A percentile compares a stretch with the other conserved stretches of the same genome.
These are phyloP conservation scores for Paraplagusia blochii DNA, from an alignment of 2,113 vertebrate genomes.

Conservation along the genomic window DNA sequence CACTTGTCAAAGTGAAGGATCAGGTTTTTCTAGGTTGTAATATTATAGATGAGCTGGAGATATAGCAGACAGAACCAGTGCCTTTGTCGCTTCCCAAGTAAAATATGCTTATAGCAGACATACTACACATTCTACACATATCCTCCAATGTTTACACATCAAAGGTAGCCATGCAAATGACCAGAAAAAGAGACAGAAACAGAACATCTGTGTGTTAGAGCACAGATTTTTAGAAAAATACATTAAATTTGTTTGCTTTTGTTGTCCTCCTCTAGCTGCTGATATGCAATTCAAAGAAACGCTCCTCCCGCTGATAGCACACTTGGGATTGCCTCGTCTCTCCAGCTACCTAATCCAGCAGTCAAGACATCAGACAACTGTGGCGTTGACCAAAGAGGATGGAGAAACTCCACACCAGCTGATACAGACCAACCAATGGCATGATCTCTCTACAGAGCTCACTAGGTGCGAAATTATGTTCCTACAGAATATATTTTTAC, in stretches of 20 bases:
- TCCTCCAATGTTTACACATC: not conserved
- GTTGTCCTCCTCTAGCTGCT: conserved; percentile 36
- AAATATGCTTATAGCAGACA: not conserved
- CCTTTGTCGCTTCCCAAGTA: conserved; percentile 1
- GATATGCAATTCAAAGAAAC: conserved; percentile 74
- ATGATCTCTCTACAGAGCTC: conserved; percentile 67
- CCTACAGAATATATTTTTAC: no score
- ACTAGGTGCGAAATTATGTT: no score
- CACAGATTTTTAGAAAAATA: not conserved
- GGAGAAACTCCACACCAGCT: conserved; percentile 77
- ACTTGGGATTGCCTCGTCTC: conserved; percentile 79
- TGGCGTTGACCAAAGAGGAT: conserved; percentile 75
- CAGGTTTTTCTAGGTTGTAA: conserved; percentile 31
- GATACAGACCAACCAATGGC: conserved; percentile 67
- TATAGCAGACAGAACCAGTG: not conserved
- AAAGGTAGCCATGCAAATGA: no score
- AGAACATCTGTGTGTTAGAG: not conserved
- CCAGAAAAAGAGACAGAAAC: not conserved
- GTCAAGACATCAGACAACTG: conserved; percentile 72
- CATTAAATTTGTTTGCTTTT: not conserved
- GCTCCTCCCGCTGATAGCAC: conserved; percentile 80
- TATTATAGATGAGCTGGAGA: conserved; percentile 1
- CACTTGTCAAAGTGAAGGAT: conserved; percentile 18
- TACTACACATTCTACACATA: conserved; percentile 11
- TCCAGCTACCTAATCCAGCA: conserved; percentile 78